Base-by-base conservation (phyloP, 2,113 vertebrate genomes). In the Cololabis saira region DNA sequence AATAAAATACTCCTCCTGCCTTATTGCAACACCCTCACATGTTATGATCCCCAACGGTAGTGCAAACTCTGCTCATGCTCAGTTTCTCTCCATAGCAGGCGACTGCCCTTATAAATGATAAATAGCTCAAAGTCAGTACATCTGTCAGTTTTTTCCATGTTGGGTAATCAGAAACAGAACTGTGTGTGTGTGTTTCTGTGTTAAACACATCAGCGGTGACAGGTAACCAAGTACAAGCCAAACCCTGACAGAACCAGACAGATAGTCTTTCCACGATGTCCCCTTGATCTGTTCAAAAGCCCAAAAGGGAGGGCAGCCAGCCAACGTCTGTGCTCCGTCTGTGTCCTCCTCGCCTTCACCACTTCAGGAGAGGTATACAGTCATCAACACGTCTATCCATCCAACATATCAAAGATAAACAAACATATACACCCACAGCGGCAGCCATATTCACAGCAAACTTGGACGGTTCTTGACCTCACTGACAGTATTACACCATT, bases 331-430 rank as follows among this genome's bases (percentile, higher is more conserved):
- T 85, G 71, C 80, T 80, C 83, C 71, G 8, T 73, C 80, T 51
- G 67, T 84, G 84, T 90, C 82, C 65, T 75, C 80, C 68, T 71
- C 89, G 68, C 37, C 74, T 74, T 84, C 76, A 79, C 33, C 58
- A 44, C 66, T 80, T 76, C 76, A 74, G 71, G 67, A 21, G 50
- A 85, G 67, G 43, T 86, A 87, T 72, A 83, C 76, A 71, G 79
- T 87, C 84, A 88, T 84, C 74, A 83, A 88, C 87, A 88, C 83
- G 74, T 87, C 73, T 49, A 88, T 67, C 76, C 69, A 83, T 63
- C 81, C 47, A 12, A 65, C 75, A 37, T 68, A 78, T 64, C 72
- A 68, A 51, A 18, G 56, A 75, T 27, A 75, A 74, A 85, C 67
- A 78, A 37, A 52, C 15, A 78, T 13, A 72, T 8, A 41, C 30